Conservation (phyloP, 64 coral and sea anemone genomes). For the Acropora tenuis region DNA sequence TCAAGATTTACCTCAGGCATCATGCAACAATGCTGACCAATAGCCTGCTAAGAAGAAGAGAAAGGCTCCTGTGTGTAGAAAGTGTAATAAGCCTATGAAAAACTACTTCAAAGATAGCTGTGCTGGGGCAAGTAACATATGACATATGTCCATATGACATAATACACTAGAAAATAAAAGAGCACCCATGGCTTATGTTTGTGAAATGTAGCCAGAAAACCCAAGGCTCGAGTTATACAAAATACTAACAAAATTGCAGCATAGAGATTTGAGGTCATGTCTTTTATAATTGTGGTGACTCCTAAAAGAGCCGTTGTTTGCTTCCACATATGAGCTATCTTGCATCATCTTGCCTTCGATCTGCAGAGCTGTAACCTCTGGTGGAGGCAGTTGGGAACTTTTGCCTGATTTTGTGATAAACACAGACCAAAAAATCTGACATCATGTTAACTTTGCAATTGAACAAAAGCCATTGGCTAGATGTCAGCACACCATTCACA, state of each 20-base stretch:
- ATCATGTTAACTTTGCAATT: background rate
- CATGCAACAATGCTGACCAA: conserved; percentile 13
- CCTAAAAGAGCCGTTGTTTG: background rate
- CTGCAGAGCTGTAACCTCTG: conserved; percentile 58
- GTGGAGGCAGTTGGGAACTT: conserved; percentile 32
- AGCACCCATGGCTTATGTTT: background rate
- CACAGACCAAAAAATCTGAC: conserved; percentile 10
- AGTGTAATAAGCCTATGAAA: conserved; percentile 41
- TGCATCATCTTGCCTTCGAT: conserved; percentile 42
- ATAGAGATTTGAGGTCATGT: background rate
- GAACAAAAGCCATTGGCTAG: background rate
- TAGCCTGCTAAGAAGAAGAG: conserved; percentile 51
- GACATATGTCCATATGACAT: background rate
- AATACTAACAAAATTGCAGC: background rate
- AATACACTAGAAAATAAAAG: background rate
- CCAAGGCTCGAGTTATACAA: background rate
- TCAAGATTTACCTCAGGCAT: conserved; percentile 38
- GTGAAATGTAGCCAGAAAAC: background rate
- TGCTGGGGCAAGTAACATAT: conserved; percentile 6
- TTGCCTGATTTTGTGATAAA: conserved; percentile 48
- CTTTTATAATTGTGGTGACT: conserved; percentile 8
- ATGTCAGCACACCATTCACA: background rate
- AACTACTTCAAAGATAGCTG: conserved; percentile 29
- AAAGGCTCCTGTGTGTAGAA: conserved; percentile 36
- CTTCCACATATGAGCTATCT: background rate